Evolutionary conservation across 2,113 vertebrate species (phyloP).

Genomic region (Sylvia atricapilla): DNA sequence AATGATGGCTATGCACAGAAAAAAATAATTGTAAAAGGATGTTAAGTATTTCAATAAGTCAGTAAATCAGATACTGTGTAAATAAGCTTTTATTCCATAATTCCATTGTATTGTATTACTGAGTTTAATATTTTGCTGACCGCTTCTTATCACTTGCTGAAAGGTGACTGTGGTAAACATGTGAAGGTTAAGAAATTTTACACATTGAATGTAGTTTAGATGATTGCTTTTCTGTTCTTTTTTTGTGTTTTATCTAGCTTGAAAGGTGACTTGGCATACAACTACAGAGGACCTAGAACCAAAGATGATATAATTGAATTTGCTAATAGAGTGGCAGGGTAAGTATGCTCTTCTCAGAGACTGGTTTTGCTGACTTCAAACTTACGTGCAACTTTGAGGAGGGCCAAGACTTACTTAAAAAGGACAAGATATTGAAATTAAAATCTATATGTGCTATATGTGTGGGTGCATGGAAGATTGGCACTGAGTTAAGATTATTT

Average conservation of each 20-base stretch:
- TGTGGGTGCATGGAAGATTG: background rate
- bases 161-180: background rate
- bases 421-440: background rate
- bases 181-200: background rate
- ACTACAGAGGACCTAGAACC: conserved; percentile 94
- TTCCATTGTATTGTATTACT: background rate
- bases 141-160: background rate
- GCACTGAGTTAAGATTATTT: background rate
- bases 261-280: conserved; percentile 93
- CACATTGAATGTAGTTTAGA: background rate
- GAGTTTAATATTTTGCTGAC: background rate
- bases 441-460: accelerated
- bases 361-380: background rate
- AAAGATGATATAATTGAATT: conserved; percentile 98
- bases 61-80: background rate
- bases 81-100: background rate
- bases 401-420: background rate
- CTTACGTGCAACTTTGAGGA: background rate
- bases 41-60: background rate
- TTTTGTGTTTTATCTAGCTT: conserved; percentile 73
- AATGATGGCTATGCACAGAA: background rate
- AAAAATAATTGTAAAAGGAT: background rate
- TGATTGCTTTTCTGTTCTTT: background rate
- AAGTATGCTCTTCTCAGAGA: conserved; percentile 58
- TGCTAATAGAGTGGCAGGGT: conserved; percentile 96